A percentile compares a stretch with the other conserved stretches of the same genome.
Evolutionary conservation across 1,140 invertebrate genomes (phyloP).

Genomic region (Camponotus floridanus): DNA sequence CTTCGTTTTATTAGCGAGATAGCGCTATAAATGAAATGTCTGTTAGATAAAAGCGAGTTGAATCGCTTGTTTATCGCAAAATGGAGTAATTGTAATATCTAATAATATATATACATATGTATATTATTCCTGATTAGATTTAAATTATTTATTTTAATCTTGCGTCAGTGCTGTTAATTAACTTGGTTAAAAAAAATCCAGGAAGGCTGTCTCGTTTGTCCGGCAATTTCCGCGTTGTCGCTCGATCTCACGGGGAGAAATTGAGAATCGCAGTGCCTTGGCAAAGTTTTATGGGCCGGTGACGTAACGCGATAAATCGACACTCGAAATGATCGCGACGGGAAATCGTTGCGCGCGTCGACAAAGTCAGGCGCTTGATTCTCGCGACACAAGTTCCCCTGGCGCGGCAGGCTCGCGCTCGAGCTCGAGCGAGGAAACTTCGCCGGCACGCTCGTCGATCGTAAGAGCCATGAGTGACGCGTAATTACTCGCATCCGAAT

Average conservation of each 20-base stretch:
- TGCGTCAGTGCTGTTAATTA: not conserved
- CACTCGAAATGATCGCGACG: constrained; percentile 46
- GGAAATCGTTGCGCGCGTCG: constrained; percentile 36
- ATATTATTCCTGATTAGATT: not conserved
- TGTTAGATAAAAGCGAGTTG: not conserved
- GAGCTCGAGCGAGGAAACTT: constrained; percentile 70
- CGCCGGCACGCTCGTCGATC: constrained; percentile 73
- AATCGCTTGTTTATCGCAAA: not conserved
- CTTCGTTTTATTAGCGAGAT: constrained; percentile 44
- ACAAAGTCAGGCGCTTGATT: constrained; percentile 52
- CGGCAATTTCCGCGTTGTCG: not conserved
- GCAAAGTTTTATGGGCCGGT: not conserved
- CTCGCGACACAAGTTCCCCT: constrained; percentile 70
- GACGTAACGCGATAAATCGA: constrained; percentile 44
- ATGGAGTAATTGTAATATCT: too few relatives aligned
- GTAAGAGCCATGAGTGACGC: constrained; percentile 78
- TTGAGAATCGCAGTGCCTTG: not conserved
- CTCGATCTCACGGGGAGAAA: too few relatives aligned
- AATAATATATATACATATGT: not conserved
- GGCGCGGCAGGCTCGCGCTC: constrained; percentile 50
- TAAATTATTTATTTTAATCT: not conserved
- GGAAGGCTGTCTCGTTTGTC: not conserved
- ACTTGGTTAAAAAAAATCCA: not conserved
- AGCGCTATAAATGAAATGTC: not conserved
- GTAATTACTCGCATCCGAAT: constrained; percentile 78